Evolutionary conservation across 2,888 invertebrate genomes (phyloP).

Genomic region (Heteropelma amictum): DNA sequence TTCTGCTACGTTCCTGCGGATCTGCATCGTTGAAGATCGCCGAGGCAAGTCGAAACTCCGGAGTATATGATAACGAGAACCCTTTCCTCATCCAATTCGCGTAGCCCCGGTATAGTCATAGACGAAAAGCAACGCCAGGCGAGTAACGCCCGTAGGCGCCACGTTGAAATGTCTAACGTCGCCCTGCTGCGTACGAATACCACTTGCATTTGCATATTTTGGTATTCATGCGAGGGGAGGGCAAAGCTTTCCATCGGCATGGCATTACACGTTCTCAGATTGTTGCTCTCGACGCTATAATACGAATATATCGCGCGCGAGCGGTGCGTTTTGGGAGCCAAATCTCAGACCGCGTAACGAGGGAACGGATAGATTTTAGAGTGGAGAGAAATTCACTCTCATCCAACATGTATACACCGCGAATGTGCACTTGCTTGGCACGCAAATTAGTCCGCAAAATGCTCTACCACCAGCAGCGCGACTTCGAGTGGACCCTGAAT

Average conservation of each 20-base stretch:
- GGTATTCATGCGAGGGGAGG: conserved; percentile 66
- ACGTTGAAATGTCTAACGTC: conserved; percentile 65
- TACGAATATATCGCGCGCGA: conserved; percentile 35
- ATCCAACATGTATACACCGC: not conserved
- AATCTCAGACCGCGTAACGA: conserved; percentile 25
- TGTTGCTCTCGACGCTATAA: conserved; percentile 59
- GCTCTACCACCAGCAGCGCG: too few relatives aligned
- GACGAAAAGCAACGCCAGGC: not conserved
- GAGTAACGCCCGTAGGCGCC: conserved; percentile 61
- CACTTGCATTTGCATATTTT: conserved; percentile 70
- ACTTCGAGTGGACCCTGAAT: too few relatives aligned
- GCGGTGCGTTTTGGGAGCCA: conserved; percentile 33
- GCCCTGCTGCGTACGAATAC: conserved; percentile 8
- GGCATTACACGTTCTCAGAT: conserved; percentile 68
- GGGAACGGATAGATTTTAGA: conserved; percentile 23
- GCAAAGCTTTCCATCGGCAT: conserved; percentile 62
- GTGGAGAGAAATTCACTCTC: not conserved
- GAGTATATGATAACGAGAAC: conserved; percentile 25
- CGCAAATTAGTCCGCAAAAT: too few relatives aligned
- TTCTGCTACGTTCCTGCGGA: not conserved
- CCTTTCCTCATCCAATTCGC: conserved; percentile 11
- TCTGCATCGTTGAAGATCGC: not conserved
- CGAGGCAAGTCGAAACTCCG: conserved; percentile 10
- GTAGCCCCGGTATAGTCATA: not conserved
- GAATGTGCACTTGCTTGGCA: not conserved